These are phyloP conservation scores for Amyelois transitella DNA, from an alignment of 1,140 invertebrate genomes.

Conservation along the genomic window DNA sequence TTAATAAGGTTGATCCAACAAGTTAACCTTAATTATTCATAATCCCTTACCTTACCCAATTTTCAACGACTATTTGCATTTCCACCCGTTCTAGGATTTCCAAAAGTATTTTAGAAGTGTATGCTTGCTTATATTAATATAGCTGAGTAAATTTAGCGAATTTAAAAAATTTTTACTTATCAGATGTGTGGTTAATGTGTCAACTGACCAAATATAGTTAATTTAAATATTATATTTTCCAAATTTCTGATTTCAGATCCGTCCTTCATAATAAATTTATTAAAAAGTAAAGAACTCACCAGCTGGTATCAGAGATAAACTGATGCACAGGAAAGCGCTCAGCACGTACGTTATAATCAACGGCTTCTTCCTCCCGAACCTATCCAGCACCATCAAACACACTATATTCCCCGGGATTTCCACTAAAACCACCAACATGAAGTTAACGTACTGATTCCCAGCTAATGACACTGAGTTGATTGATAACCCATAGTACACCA, in stretches of 20 bases:
- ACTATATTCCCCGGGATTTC: slow-evolving; percentile 77
- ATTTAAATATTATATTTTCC: neutral
- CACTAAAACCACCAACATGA: slow-evolving; percentile 74
- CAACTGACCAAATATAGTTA: too few relatives aligned
- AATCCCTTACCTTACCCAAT: too few relatives aligned
- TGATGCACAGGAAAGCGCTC: slow-evolving; percentile 56
- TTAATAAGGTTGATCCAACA: too few relatives aligned
- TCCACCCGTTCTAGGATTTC: too few relatives aligned
- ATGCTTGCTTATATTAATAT: too few relatives aligned
- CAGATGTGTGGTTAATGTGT: too few relatives aligned
- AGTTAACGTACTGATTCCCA: slow-evolving; percentile 78
- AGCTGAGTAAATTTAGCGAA: too few relatives aligned
- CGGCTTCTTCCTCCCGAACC: slow-evolving; percentile 55
- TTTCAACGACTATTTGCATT: too few relatives aligned
- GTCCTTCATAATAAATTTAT: neutral
- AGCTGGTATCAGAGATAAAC: slow-evolving; percentile 53
- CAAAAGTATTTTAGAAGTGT: too few relatives aligned
- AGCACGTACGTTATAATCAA: slow-evolving; percentile 55
- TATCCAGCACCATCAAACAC: slow-evolving; percentile 53
- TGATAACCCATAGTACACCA: slow-evolving; percentile 81
- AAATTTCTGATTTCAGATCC: too few relatives aligned
- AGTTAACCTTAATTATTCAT: too few relatives aligned
- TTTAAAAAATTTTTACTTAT: too few relatives aligned
- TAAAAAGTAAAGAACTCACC: slow-evolving; percentile 29
- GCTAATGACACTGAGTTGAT: slow-evolving; percentile 80